Base-by-base conservation (phyloP, 2,797 vertebrate genomes). In the Avahi laniger region DNA sequence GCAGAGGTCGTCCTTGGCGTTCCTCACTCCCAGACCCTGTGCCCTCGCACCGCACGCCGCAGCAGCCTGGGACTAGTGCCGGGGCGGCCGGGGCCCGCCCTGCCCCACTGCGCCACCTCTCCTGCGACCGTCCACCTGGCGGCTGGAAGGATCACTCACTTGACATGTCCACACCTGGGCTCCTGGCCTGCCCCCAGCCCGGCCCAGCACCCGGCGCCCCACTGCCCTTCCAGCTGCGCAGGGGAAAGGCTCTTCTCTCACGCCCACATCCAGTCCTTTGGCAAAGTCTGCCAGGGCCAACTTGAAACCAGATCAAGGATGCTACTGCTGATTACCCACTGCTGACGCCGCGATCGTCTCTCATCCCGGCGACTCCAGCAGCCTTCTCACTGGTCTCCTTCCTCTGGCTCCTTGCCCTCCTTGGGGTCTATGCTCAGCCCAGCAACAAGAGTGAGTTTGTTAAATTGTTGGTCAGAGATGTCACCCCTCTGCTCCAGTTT, bases 1-100 rank as follows among this genome's bases (percentile, higher is more conserved):
- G 28, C 12, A 35, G n/a, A 69, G 17, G 46, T 52, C 1, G 0
- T 3, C 70, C 48, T 28, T 17, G 0, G 2, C 14, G 4, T 7
- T 35, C 18, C 43, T 57, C 8, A 22, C 17, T 86, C 52, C 22
- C 73, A 76, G 30, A 18, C 28, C 9, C 14, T 0, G 5, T 26
- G 17, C 48, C n/a, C n/a, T 50, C 50, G 57, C 10, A 4, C 43
- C 22, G 33, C 33, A 18, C 33, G 48, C 48, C 6, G n/a, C 1
- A 6, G 28, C 35, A 15, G 35, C 11, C 61, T 57, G 26, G 41
- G 83, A 72, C 15, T 26, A 35, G 9, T 28, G 43, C 41, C 72
- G 2, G 5, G 10, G 54, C 54, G 46, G 24, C 57, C 70, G 35
- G 54, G 20, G 3, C 24, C 43, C 30, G 72, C 43, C 1, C 28